phyloP scores from a whole-genome alignment of 1,140 invertebrate species.

The Drosophila mauritiana region DNA sequence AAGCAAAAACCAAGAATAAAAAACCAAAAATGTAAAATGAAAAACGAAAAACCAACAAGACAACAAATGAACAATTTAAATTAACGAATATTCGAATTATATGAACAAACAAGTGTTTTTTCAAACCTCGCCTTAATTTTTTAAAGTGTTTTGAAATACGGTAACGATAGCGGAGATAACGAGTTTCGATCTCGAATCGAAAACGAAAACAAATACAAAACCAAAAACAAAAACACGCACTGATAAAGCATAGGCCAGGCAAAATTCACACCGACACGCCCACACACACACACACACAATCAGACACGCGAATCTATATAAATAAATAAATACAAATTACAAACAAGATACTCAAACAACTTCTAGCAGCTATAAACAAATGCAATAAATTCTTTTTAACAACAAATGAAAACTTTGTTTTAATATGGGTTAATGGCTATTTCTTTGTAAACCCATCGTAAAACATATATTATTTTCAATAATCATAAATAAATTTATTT shows the following conservation, averaged over 20 bases:
- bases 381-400: slow-evolving; percentile 69
- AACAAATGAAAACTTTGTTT: slow-evolving; percentile 13
- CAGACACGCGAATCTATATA: slow-evolving; percentile 35
- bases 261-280: slow-evolving; percentile 39
- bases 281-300: slow-evolving; percentile 28
- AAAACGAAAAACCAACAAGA: slow-evolving; percentile 23
- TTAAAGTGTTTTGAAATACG: slow-evolving; percentile 58
- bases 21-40: no score
- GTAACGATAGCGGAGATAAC: slow-evolving; percentile 19
- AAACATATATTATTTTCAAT: not conserved
- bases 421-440: not conserved
- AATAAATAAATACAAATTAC: slow-evolving; percentile 50
- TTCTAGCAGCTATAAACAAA: slow-evolving; percentile 63
- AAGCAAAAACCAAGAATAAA: slow-evolving; percentile 8
- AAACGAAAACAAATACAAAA: not conserved
- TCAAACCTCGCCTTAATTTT: slow-evolving; percentile 68
- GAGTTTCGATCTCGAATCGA: not conserved
- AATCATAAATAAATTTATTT: slow-evolving; percentile 5
- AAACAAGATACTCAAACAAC: slow-evolving; percentile 65
- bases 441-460: not conserved
- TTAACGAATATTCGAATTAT: slow-evolving; percentile 43
- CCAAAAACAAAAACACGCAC: slow-evolving; percentile 36
- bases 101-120: slow-evolving; percentile 54
- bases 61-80: slow-evolving; percentile 42
- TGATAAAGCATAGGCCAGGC: slow-evolving; percentile 57